These are phyloP conservation scores for Eremobia ochroleuca DNA, from an alignment of 2,888 invertebrate species.

Conservation along the genomic window DNA sequence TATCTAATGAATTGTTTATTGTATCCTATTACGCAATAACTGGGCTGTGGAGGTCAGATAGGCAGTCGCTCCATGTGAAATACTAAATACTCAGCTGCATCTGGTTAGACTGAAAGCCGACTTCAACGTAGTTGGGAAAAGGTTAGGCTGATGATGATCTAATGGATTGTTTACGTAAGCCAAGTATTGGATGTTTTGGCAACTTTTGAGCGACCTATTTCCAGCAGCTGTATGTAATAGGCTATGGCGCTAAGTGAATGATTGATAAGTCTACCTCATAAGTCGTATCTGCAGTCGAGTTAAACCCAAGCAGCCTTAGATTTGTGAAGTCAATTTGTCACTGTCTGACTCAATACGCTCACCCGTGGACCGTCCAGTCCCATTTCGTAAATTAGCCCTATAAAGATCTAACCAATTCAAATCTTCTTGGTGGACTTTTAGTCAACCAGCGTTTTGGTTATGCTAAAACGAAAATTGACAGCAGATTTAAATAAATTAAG, in stretches of 20 bases:
- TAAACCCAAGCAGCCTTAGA: neutral
- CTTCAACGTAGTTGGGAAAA: neutral
- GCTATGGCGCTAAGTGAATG: conserved; percentile 5
- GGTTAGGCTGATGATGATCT: neutral
- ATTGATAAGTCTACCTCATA: conserved; percentile 2
- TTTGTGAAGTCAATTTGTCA: conserved; percentile 28
- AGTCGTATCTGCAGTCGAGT: neutral
- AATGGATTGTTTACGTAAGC: neutral
- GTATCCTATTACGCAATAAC: neutral
- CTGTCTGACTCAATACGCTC: conserved; percentile 13
- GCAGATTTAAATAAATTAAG: neutral
- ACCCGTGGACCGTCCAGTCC: neutral
- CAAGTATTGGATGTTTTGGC: neutral
- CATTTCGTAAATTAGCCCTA: neutral
- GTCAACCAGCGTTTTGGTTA: too few species aligned
- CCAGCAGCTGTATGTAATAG: neutral
- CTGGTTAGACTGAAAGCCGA: neutral
- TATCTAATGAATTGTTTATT: neutral
- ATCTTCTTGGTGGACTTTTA: neutral
- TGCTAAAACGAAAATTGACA: neutral
- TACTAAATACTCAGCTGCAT: neutral
- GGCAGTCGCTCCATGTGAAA: neutral
- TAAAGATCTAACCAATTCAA: neutral
- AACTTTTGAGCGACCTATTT: neutral
- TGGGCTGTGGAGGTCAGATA: neutral